Evolutionary conservation across 2,113 vertebrate genomes (phyloP), one percentile per base, ranked within the genome.

Genomic region (Ammodramus savannarum): DNA sequence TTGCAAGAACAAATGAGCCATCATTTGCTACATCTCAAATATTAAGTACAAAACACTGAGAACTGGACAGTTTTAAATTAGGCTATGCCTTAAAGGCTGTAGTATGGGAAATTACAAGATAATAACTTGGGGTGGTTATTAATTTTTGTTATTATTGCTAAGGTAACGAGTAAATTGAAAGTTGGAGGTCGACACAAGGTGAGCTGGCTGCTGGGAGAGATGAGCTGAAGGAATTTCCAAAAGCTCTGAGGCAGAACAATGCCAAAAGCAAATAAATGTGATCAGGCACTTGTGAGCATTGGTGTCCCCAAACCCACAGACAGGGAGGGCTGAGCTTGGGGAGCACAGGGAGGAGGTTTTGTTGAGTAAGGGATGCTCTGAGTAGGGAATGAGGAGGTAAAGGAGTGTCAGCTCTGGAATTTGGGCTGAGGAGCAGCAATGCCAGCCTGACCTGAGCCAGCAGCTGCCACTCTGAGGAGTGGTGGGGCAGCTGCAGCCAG

Each of bases 221-320:
- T 2, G 49, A 79, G 31, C 16, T 76, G 46, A 29, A 59, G 48
- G 18, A 17, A 8, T 65, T 51, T 41, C 19, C 36, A 11, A 22
- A 51, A 66, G 9, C 58, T 80, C 23, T 29, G 81, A 77, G 34
- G 31, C 58, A 58, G 32, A 26, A 8, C 31, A n/a, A 10, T 4
- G 16, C 36, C 41, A 61, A 36, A 25, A 10, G 7, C n/a, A 88
- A 88, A 52, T 6, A 13, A 52, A 34, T 3, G 39, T 1, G 4
- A 3, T 11, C 3, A 43, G 62, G 13, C 0, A 1, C 13, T 79
- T 73, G 5, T 27, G 36, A 21, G 32, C 8, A 3, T 13, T 9
- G 17, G 10, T 14, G 6, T 41, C 52, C 39, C 21, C 31, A 43
- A 19, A 16, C 2, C 25, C 52, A 9, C 17, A 13, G 0, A 6